Conservation (phyloP, 2,797 vertebrate species). For the Smutsia temminckii region DNA sequence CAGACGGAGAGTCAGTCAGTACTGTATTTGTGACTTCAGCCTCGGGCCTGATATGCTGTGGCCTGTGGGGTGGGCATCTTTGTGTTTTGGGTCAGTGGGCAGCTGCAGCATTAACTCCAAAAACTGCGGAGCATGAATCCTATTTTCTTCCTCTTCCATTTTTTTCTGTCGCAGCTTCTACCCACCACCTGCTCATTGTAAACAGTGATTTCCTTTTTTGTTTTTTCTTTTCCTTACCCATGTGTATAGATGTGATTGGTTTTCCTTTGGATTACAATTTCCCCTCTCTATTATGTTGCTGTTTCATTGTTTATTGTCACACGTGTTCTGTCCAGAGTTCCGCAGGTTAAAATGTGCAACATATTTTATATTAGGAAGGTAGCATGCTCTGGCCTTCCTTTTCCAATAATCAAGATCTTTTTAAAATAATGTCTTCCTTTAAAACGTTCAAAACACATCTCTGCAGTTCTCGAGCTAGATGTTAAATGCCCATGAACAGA, state of each 20-base stretch:
- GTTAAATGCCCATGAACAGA: background rate
- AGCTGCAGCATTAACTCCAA: background rate
- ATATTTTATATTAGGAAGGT: background rate
- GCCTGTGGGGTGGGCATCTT: background rate
- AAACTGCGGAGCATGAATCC: background rate
- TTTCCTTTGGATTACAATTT: background rate
- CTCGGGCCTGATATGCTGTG: background rate
- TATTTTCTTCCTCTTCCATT: background rate
- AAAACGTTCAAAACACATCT: background rate
- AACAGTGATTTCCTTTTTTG: background rate
- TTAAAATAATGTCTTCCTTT: background rate
- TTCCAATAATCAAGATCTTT: background rate
- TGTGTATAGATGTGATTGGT: background rate
- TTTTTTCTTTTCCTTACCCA: background rate
- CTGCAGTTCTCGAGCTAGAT: background rate
- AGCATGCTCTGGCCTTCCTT: background rate
- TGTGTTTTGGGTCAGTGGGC: background rate
- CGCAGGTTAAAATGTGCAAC: background rate
- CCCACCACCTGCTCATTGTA: background rate
- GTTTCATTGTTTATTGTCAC: background rate
- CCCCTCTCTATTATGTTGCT: background rate
- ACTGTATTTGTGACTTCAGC: background rate
- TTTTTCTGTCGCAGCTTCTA: background rate
- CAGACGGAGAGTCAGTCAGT: background rate
- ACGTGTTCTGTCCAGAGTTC: background rate